Conservation (phyloP, 2,113 vertebrate genomes). For the Tricholaema leucomelas region DNA sequence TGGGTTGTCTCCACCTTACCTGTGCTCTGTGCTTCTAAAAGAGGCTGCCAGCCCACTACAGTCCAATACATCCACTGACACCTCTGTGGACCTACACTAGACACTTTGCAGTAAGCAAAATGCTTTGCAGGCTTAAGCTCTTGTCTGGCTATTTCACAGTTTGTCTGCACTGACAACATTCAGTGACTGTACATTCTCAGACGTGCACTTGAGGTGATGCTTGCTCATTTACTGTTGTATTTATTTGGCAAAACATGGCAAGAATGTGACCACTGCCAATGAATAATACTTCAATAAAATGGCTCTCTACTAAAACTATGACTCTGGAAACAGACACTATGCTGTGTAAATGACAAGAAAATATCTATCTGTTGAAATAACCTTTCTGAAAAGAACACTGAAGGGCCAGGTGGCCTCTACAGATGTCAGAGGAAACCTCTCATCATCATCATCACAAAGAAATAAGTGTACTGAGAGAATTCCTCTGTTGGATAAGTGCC, state of each 20-base stretch:
- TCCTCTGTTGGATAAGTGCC: neutral
- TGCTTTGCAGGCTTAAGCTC: neutral
- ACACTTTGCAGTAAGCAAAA: neutral
- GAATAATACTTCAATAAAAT: slow-evolving; percentile 35
- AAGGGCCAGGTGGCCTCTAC: neutral
- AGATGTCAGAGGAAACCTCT: neutral
- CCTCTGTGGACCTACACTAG: neutral
- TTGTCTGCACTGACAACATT: neutral
- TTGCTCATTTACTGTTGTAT: neutral
- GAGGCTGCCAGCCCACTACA: neutral
- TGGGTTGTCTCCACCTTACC: neutral
- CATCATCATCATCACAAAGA: neutral
- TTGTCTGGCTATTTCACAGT: neutral
- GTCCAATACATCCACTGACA: neutral
- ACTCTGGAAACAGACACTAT: neutral
- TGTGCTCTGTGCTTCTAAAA: neutral
- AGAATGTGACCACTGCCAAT: neutral
- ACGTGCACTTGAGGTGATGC: neutral
- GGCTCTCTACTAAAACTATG: neutral
- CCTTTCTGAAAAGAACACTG: neutral
- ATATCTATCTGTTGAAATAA: slow-evolving; percentile 5
- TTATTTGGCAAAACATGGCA: slow-evolving; percentile 6
- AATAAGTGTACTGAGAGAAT: neutral
- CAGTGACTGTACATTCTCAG: neutral
- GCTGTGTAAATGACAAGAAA: neutral